Conservation (phyloP, 2,797 vertebrate species). For the Anisognathus igniventris region DNA sequence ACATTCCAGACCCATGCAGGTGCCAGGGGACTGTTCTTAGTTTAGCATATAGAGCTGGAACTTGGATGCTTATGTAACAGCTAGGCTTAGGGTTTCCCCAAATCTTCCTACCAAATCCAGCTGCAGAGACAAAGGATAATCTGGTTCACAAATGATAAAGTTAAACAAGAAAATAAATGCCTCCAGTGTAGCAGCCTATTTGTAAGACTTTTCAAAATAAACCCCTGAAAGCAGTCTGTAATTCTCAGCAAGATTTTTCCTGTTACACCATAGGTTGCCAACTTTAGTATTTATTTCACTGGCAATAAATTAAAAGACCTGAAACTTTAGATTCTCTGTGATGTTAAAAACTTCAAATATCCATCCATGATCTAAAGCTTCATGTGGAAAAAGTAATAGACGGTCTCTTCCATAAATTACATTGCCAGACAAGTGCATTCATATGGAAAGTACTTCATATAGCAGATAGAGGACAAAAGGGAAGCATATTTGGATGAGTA, state of each 20-base stretch:
- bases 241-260: slow-evolving; percentile 21
- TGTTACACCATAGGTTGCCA: neutral
- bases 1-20: neutral
- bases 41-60: neutral
- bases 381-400: slow-evolving; percentile 39
- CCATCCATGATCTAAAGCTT: neutral
- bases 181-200: neutral
- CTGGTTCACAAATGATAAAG: neutral
- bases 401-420: neutral
- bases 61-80: neutral
- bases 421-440: neutral
- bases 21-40: neutral
- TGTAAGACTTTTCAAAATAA: slow-evolving; percentile 3
- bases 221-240: neutral
- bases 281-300: slow-evolving; percentile 12
- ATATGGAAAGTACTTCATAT: neutral
- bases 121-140: neutral
- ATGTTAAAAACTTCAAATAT: slow-evolving; percentile 2
- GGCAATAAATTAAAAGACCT: slow-evolving; percentile 18
- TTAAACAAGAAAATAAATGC: neutral
- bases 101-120: neutral
- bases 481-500: neutral
- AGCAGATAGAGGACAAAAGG: neutral
- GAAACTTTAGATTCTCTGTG: slow-evolving; percentile 5
- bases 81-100: neutral